Evolutionary conservation across 2,888 invertebrate species (phyloP).

Genomic region (Tiphia femorata): DNA sequence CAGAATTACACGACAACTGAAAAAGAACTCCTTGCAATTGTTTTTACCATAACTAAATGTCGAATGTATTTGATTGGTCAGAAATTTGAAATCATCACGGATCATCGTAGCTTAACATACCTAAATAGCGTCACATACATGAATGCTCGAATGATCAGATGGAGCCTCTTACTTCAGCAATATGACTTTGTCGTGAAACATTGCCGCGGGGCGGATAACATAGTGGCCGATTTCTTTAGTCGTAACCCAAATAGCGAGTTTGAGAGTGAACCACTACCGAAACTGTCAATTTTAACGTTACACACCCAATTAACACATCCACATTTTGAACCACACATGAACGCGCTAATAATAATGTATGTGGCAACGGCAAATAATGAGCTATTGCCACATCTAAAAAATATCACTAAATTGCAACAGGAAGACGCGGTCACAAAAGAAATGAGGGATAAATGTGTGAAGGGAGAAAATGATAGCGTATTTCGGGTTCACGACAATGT

Average conservation of each 20-base stretch:
- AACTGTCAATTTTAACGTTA: too few relatives aligned
- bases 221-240: slow-evolving; percentile 43
- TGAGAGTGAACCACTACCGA: too few relatives aligned
- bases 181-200: slow-evolving; percentile 40
- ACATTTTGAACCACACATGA: not conserved
- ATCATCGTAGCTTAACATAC: too few relatives aligned
- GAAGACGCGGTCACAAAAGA: not conserved
- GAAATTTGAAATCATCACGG: too few relatives aligned
- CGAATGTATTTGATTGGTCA: slow-evolving; percentile 39
- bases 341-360: not conserved
- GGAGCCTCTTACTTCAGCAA: too few relatives aligned
- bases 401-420: not conserved
- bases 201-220: slow-evolving; percentile 41
- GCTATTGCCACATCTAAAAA: not conserved
- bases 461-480: slow-evolving; percentile 24
- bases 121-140: slow-evolving; percentile 37
- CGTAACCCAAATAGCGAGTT: too few relatives aligned
- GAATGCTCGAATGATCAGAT: slow-evolving; percentile 37
- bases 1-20: slow-evolving; percentile 5
- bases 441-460: slow-evolving; percentile 1
- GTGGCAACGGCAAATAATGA: not conserved
- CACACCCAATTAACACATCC: not conserved
- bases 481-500: not conserved
- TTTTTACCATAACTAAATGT: too few relatives aligned
- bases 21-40: slow-evolving; percentile 41